Evolutionary conservation across 1,140 invertebrate genomes (phyloP), one percentile per base, ranked within the genome.

Genomic region (Drosophila sechellia): DNA sequence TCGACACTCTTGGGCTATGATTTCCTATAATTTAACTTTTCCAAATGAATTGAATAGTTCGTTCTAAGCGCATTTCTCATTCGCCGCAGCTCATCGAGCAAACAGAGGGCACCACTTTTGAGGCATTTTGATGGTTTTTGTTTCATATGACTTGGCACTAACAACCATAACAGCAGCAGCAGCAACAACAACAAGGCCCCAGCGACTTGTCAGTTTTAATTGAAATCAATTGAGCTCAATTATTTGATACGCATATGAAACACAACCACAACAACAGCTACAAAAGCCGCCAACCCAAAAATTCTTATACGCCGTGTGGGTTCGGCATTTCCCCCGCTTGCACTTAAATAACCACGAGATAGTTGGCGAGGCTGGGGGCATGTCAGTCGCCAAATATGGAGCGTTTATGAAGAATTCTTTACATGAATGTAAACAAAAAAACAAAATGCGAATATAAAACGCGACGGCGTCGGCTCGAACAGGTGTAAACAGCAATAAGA

Each of bases 191-290:
- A 37, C 35, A 72, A 56, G 54, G 45, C 66, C 52, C 37, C 70
- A 77, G 55, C 79, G 59, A 72, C 70, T 87, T 86, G 83, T 86
- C 83, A 83, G 84, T 86, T 86, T 83, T 86, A 86, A 86, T 86
- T 86, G 77, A 86, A 86, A 79, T 87, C 84, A 86, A 86, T 86
- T 86, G 83, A 89, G 83, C 83, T 86, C 83, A 86, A 86, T 87
- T 86, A 87, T 86, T 87, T 87, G 79, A 86, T 86, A 86, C 84
- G 75, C 75, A 87, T 77, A 87, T 86, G 83, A 85, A 85, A 77
- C 77, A 71, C 66, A 74, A 79, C 73, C 20, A 22, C 20, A 22
- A 22, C 20, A 22, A 22, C 13, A 39, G 45, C 46, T 17, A 13
- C 43, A 34, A 65, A 37, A 65, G 48, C 60, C 40, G 59, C 64